Percentiles rank a stretch among this genome's conserved stretches.
Conservation (phyloP, 2,113 vertebrate species). For the Nothobranchius kuhntae region DNA sequence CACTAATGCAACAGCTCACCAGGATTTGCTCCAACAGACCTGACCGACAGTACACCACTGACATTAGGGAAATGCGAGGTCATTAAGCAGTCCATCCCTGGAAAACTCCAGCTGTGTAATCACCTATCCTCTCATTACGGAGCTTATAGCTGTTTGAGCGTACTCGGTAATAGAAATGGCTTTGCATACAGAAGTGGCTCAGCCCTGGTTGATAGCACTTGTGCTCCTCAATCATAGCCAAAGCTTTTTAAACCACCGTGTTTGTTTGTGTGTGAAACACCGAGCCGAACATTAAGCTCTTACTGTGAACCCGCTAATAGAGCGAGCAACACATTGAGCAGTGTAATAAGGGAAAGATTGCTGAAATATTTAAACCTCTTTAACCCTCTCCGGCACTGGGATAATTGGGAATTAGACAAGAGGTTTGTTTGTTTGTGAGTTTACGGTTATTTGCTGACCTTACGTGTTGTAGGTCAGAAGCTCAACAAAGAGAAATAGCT, state of each 20-base stretch:
- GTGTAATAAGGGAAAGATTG: conserved; percentile 45
- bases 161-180: conserved; percentile 54
- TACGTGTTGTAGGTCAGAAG: conserved; percentile 6
- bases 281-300: conserved; percentile 47
- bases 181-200: conserved; percentile 63
- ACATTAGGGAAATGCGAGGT: conserved; percentile 50
- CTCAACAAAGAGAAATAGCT: conserved; percentile 26
- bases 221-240: conserved; percentile 29
- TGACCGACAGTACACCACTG: background rate
- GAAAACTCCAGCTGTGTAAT: conserved; percentile 58
- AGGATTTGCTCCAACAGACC: background rate
- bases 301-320: conserved; percentile 42
- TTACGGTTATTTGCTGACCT: conserved; percentile 9
- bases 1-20: background rate
- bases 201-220: conserved; percentile 16
- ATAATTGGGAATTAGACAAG: conserved; percentile 19
- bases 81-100: conserved; percentile 56
- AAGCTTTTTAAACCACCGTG: conserved; percentile 51
- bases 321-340: conserved; percentile 28
- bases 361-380: conserved; percentile 52
- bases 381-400: conserved; percentile 31
- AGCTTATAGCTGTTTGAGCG: conserved; percentile 54
- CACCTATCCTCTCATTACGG: conserved; percentile 55
- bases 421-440: conserved; percentile 8
- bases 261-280: conserved; percentile 63